Percentiles rank a stretch among this genome's conserved stretches.
phyloP scores from a whole-genome alignment of 2,888 invertebrate genomes.

The Rhamnusium bicolor region DNA sequence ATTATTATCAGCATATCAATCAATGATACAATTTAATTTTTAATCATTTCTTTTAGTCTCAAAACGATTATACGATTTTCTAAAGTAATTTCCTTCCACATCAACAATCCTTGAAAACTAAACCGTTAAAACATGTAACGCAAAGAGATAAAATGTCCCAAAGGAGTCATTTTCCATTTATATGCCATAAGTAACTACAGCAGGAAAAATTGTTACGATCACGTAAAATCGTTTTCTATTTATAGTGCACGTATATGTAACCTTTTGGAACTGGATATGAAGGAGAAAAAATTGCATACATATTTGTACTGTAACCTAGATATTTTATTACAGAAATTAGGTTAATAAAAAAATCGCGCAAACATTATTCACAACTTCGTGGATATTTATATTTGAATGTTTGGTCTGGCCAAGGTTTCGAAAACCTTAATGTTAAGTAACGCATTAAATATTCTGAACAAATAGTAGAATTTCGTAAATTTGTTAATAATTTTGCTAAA shows the following conservation, averaged over 20 bases:
- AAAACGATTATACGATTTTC: too few species aligned
- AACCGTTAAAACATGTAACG: background rate
- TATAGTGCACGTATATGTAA: background rate
- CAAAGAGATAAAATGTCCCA: background rate
- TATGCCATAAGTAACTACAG: background rate
- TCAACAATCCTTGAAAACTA: slow-evolving; percentile 2
- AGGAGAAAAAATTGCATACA: slow-evolving; percentile 2
- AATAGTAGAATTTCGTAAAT: slow-evolving; percentile 26
- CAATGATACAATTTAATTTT: too few species aligned
- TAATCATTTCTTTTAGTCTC: too few species aligned
- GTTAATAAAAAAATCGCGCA: slow-evolving; percentile 18
- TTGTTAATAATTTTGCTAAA: slow-evolving; percentile 13
- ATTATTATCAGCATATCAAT: too few species aligned
- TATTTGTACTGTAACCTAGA: slow-evolving; percentile 6
- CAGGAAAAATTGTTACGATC: background rate
- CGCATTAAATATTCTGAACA: slow-evolving; percentile 25
- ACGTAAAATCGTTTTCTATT: slow-evolving; percentile 8
- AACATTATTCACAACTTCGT: slow-evolving; percentile 19
- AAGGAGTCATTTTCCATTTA: background rate
- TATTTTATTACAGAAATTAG: slow-evolving; percentile 27
- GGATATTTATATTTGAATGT: slow-evolving; percentile 11
- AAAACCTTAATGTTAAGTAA: slow-evolving; percentile 16
- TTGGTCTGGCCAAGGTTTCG: slow-evolving; percentile 20
- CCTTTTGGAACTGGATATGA: slow-evolving; percentile 12
- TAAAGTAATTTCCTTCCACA: background rate